Percentiles rank a stretch among this genome's conserved stretches.
phyloP scores from a whole-genome alignment of 2,888 invertebrate species.

The Eupithecia abbreviata region DNA sequence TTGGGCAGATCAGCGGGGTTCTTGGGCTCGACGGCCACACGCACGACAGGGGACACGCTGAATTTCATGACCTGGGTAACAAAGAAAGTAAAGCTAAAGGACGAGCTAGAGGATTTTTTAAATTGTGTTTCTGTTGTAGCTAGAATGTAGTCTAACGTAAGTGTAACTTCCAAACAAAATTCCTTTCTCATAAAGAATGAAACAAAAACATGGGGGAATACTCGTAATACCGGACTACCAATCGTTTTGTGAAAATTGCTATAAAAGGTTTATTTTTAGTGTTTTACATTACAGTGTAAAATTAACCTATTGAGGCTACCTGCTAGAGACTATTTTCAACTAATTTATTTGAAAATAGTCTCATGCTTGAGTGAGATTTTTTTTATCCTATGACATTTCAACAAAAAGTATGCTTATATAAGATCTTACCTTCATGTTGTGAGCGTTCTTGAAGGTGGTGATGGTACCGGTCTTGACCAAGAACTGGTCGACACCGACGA shows the following conservation, averaged over 20 bases:
- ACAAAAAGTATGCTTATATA: no score
- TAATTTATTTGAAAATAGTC: no score
- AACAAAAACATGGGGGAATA: neutral
- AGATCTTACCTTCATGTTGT: slow-evolving; percentile 93
- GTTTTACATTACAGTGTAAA: no score
- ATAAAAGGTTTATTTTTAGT: neutral
- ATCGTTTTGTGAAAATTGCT: neutral
- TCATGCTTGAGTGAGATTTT: no score
- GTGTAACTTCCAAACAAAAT: no score
- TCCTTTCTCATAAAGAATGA: neutral
- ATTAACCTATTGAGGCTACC: no score
- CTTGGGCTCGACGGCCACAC: slow-evolving; percentile 99
- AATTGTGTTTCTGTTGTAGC: neutral
- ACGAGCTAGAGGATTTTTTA: neutral
- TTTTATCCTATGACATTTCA: no score
- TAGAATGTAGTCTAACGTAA: no score
- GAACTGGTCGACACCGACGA: slow-evolving; percentile 99
- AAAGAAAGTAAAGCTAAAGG: neutral
- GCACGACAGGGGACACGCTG: slow-evolving; percentile 99
- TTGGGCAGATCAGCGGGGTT: slow-evolving; percentile 99
- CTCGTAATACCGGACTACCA: neutral
- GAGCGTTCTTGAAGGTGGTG: slow-evolving; percentile 99
- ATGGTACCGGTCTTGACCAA: slow-evolving; percentile 99
- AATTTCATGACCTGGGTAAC: slow-evolving; percentile 96
- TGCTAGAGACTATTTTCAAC: no score